Percentiles rank a stretch among this genome's conserved stretches.
Evolutionary conservation across 1,140 invertebrate genomes (phyloP).

Genomic region (Thrips palmi): DNA sequence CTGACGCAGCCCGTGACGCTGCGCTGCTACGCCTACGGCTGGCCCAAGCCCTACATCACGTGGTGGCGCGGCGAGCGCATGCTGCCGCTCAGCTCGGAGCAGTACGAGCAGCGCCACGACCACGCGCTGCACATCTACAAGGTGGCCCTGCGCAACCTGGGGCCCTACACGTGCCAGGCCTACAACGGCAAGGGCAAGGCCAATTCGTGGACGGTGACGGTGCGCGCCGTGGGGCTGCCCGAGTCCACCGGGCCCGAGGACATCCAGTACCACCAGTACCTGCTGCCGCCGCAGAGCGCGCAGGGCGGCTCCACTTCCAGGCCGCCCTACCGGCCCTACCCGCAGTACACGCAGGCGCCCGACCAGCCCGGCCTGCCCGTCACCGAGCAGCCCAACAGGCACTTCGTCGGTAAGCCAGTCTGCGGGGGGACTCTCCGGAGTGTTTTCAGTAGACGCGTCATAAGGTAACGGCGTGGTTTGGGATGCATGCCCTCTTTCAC

Average conservation of each 20-base stretch:
- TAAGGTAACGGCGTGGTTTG: too few relatives aligned
- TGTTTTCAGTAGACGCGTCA: too few relatives aligned
- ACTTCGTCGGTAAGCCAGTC: slow-evolving; percentile 18
- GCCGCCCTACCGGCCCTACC: slow-evolving; percentile 11
- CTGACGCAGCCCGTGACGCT: slow-evolving; percentile 48
- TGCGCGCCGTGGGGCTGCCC: slow-evolving; percentile 49
- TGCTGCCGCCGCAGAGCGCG: slow-evolving; percentile 20
- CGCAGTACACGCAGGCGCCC: too few relatives aligned
- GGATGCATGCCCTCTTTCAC: too few relatives aligned
- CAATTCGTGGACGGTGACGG: slow-evolving; percentile 48
- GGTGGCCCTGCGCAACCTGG: slow-evolving; percentile 48
- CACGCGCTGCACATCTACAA: slow-evolving; percentile 50
- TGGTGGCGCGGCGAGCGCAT: slow-evolving; percentile 71
- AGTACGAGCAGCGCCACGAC: slow-evolving; percentile 55
- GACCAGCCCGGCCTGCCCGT: too few relatives aligned
- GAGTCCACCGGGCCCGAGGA: slow-evolving; percentile 22
- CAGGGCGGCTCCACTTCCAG: slow-evolving; percentile 15
- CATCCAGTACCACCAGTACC: slow-evolving; percentile 19
- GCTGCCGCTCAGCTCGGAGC: slow-evolving; percentile 42
- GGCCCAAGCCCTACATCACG: slow-evolving; percentile 57
- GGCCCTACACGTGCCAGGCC: slow-evolving; percentile 70
- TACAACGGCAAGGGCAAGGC: slow-evolving; percentile 65
- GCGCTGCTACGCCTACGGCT: slow-evolving; percentile 66
- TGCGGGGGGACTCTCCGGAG: too few relatives aligned
- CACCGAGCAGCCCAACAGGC: too few relatives aligned